These are phyloP conservation scores for Hippocampus abdominalis DNA, from an alignment of 2,113 vertebrate species.

Conservation along the genomic window DNA sequence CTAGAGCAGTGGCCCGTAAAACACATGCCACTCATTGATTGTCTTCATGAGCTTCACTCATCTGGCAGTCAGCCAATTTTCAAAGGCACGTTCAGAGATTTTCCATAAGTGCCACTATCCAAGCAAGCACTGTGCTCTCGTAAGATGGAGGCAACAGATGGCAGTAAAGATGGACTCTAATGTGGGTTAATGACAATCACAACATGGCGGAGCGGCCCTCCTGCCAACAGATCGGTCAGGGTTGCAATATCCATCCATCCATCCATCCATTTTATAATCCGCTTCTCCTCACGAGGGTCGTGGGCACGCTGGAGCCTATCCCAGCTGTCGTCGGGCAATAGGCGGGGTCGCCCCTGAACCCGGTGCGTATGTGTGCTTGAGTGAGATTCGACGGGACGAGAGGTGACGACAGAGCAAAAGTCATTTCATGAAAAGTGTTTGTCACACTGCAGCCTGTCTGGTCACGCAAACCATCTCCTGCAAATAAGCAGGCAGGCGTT, in stretches of 20 bases:
- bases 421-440: conserved; percentile 11
- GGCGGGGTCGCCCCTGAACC: no score
- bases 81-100: not conserved
- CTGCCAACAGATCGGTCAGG: no score
- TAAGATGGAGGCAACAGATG: not conserved
- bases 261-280: no score
- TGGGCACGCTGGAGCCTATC: no score
- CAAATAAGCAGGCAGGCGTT: conserved; percentile 8
- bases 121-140: not conserved
- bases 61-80: not conserved
- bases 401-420: conserved; percentile 18
- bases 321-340: no score
- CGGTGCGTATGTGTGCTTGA: not conserved
- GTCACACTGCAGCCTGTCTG: conserved; percentile 25
- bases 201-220: no score
- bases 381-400: conserved; percentile 9
- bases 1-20: not conserved
- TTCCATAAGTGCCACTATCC: not conserved
- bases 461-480: not conserved
- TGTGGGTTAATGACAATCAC: not conserved
- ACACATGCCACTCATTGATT: not conserved
- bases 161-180: not conserved
- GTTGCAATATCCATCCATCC: no score
- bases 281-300: no score
- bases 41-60: not conserved